A percentile compares a stretch with the other conserved stretches of the same genome.
phyloP scores from a whole-genome alignment of 2,113 vertebrate species.

The Parus major region DNA sequence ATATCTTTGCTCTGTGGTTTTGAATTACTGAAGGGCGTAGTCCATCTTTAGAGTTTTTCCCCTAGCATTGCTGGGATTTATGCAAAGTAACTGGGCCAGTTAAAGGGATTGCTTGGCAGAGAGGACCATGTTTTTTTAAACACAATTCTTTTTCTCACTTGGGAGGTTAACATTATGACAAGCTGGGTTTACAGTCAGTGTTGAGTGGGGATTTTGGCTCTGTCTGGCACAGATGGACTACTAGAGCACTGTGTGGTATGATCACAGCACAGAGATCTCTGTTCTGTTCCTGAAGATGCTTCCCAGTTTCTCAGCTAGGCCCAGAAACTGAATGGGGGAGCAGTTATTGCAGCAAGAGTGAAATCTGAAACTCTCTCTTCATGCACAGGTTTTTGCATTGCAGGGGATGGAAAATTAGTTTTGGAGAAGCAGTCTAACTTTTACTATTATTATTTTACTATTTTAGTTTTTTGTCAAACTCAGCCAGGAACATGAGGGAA shows the following conservation, averaged over 20 bases:
- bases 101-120: constrained; percentile 30
- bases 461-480: background rate
- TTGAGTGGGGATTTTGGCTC: background rate
- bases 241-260: background rate
- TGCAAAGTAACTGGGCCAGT: constrained; percentile 1
- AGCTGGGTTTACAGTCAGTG: background rate
- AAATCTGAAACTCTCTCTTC: background rate
- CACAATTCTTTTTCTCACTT: background rate
- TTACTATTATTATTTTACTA: background rate
- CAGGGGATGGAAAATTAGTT: background rate
- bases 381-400: background rate
- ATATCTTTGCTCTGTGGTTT: constrained; percentile 57
- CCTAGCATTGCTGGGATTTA: background rate
- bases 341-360: background rate
- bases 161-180: background rate
- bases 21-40: constrained; percentile 44
- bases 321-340: background rate
- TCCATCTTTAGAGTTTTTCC: background rate
- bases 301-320: background rate
- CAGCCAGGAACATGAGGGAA: background rate
- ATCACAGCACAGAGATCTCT: background rate
- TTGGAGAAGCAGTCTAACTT: background rate
- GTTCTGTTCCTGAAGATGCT: background rate
- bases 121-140: accelerated
- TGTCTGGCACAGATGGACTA: background rate